A percentile compares a stretch with the other conserved stretches of the same genome.
Evolutionary conservation across 2,113 vertebrate genomes (phyloP).

Genomic region (Pycnonotus jocosus): DNA sequence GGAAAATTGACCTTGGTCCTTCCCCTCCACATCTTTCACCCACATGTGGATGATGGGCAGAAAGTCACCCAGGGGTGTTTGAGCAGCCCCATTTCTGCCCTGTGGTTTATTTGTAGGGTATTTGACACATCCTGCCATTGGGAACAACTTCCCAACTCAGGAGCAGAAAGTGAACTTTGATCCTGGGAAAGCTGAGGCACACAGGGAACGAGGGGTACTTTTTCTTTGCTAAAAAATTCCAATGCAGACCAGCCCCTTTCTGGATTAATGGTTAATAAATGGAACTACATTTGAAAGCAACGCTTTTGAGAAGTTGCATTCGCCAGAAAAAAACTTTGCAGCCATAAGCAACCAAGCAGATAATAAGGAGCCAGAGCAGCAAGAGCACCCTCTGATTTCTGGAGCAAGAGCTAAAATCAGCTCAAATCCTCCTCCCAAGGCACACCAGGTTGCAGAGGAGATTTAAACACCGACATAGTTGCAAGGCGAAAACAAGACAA

Average conservation of each 20-base stretch:
- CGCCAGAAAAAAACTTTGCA: not conserved
- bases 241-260: not conserved
- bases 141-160: not conserved
- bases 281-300: not conserved
- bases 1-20: not conserved
- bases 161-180: not conserved
- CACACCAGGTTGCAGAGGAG: not conserved
- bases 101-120: not conserved
- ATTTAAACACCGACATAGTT: not conserved
- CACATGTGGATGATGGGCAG: not conserved
- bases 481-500: not conserved
- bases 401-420: not conserved
- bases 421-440: not conserved
- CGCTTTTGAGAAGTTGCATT: not conserved
- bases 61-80: not conserved
- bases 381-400: not conserved
- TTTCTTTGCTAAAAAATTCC: not conserved
- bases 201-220: fast-evolving
- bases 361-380: not conserved
- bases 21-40: not conserved
- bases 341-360: not conserved
- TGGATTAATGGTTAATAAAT: not conserved
- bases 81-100: not conserved
- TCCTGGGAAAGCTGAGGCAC: not conserved
- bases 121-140: fast-evolving